phyloP scores from a whole-genome alignment of 2,888 invertebrate genomes.

The Smittia aterrima region DNA sequence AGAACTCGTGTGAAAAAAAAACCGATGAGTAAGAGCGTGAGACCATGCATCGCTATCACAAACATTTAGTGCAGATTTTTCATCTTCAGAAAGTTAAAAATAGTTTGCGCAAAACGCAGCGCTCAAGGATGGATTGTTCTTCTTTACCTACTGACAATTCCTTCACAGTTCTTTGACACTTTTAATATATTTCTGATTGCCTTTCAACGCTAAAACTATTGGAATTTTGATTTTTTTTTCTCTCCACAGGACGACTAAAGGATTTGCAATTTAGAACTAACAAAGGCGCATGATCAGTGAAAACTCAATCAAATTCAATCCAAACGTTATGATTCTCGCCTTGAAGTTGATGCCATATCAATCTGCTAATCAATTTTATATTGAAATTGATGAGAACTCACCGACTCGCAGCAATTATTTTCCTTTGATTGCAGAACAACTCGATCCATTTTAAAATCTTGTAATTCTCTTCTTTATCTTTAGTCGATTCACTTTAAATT shows the following conservation, averaged over 20 bases:
- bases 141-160: background rate
- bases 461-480: no score
- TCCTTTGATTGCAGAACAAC: background rate
- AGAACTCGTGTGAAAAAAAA: no score
- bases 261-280: background rate
- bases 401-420: background rate
- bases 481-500: no score
- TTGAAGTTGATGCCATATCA: background rate
- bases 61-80: constrained; percentile 1
- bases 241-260: background rate
- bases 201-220: background rate
- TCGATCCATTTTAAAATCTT: background rate
- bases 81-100: constrained; percentile 15
- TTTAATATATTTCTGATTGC: background rate
- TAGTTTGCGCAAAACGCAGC: background rate
- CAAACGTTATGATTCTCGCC: background rate
- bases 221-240: background rate
- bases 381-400: background rate
- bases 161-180: background rate
- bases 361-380: background rate
- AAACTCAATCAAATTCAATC: background rate
- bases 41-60: background rate
- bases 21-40: background rate
- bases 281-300: background rate
- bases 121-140: background rate